Base-by-base conservation (phyloP, 2,113 vertebrate genomes). In the Nerophis lumbriciformis region DNA sequence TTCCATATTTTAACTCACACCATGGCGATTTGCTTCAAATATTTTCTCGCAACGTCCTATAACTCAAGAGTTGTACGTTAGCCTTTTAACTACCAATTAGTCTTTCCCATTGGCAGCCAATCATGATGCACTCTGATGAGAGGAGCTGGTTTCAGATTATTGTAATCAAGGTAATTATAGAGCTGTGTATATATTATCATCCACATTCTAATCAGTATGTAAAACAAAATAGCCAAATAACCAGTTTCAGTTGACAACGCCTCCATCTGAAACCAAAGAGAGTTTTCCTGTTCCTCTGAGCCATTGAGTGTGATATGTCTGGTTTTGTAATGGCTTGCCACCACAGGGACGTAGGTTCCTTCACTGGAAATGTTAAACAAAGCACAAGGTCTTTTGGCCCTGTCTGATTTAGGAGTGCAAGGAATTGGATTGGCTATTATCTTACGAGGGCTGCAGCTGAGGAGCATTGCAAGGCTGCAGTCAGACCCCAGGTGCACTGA, bases 301-400 rank as follows among this genome's bases (percentile, higher is more conserved):
- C 59, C 63, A 64, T 81, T 7, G 73, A 72, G 65, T 68, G 73
- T 66, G 78, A 77, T 73, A 59, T 65, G 74, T 80, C 80, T 81
- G 74, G 42, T 61, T 84, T 77, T 59, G 71, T 81, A 76, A 87
- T 87, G 65, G 72, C 65, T 76, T 73, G 62, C 70, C 15, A 48
- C 62, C 71, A 73, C 69, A 58, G 79, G 71, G 76, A 78, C 77
- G 81, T 61, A 63, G 70, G 54, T 79, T 83, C 83, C 72, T 79
- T 89, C 78, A 81, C 82, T 87, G 72, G 78, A 82, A 79, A 87
- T 80, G 79, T 83, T 87, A 86, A 87, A 87, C 85, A 89, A 87
- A 87, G 72, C 70, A 72, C 70, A 79, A 75, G 77, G 79, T 80
- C 67, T 72, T 83, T 87, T 81, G 75, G 79, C 65, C 72, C 72